Evolutionary conservation across 2,888 invertebrate genomes (phyloP), one percentile per base, ranked within the genome.

Genomic region (Tromatobia lineatoria): DNA sequence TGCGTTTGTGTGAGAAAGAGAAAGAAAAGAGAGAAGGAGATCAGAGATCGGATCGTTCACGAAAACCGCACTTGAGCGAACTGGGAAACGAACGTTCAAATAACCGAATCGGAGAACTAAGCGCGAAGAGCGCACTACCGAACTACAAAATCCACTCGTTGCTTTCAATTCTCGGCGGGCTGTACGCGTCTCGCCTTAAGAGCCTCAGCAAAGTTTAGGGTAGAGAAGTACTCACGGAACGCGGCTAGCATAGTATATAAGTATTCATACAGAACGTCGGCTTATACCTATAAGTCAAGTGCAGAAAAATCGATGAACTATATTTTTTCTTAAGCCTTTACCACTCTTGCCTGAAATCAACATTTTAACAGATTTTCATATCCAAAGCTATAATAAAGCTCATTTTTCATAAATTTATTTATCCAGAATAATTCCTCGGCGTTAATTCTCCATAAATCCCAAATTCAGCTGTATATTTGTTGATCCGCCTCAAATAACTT

Each of bases 111-210:
- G 47, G 67, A 80, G 57, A 73, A 67, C 45, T 47, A 42, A 10
- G 42, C 64, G 66, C 38, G 57, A 45, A 52, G 52, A 57, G 15
- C 38, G 67, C 54, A 66, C 23, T 50, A 59, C 18, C 45, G 23
- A 80, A 80, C 80, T 74, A 66, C 59, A 34, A 80, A 80, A 80
- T 80, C 59, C 67, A 73, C 80, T 73, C 73, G 64, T 66, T 80
- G 74, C 67, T 74, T 80, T 80, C 74, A 74, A 80, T 80, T 74
- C 64, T 59, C 80, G 34, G 47, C 66, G 67, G 78, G 80, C 15
- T 67, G 73, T 74, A 61, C 47, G 80, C 47, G 69, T 59, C 23
- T 38, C 34, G 50, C 38, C 47, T 23, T 74, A 59, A 74, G 74
- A 69, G 59, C 59, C 69, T 69, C 13, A 54, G 18, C 67, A 67